phyloP scores from a whole-genome alignment of 2,113 vertebrate genomes.

The Pelmatolapia mariae region DNA sequence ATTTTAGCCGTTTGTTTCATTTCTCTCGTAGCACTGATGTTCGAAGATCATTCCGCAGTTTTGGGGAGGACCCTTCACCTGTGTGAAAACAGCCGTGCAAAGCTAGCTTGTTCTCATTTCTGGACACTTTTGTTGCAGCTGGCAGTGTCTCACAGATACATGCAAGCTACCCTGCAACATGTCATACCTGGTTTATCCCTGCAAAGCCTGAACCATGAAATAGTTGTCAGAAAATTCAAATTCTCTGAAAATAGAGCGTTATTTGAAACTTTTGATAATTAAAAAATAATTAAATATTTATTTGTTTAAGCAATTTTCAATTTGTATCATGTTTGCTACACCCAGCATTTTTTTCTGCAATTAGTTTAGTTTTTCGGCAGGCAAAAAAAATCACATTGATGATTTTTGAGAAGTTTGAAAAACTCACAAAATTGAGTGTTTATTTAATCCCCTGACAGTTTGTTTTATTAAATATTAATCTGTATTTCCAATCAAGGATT shows the following conservation, averaged over 20 bases:
- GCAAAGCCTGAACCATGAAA: too few relatives aligned
- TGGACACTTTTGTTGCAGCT: background rate
- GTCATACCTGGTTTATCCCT: background rate
- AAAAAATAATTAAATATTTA: background rate
- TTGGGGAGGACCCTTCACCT: background rate
- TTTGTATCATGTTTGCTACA: background rate
- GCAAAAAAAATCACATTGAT: background rate
- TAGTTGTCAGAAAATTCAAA: background rate
- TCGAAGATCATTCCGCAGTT: fast-evolving
- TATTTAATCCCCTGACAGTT: background rate
- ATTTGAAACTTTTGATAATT: background rate
- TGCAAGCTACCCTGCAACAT: background rate
- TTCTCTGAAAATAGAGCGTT: background rate
- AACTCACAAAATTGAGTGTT: background rate
- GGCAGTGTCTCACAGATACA: background rate
- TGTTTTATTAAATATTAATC: background rate
- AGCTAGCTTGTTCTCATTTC: background rate
- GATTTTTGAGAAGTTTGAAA: background rate
- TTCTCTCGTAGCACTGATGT: background rate
- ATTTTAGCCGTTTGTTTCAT: background rate
- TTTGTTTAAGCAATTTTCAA: background rate
- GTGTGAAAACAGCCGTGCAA: background rate
- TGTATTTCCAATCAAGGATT: background rate
- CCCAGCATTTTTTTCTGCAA: background rate
- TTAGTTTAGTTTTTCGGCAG: fast-evolving